Percentiles rank a stretch among this genome's conserved stretches.
These are phyloP conservation scores for Protobothrops flavoviridis DNA, from an alignment of 2,113 vertebrate species.

Conservation along the genomic window DNA sequence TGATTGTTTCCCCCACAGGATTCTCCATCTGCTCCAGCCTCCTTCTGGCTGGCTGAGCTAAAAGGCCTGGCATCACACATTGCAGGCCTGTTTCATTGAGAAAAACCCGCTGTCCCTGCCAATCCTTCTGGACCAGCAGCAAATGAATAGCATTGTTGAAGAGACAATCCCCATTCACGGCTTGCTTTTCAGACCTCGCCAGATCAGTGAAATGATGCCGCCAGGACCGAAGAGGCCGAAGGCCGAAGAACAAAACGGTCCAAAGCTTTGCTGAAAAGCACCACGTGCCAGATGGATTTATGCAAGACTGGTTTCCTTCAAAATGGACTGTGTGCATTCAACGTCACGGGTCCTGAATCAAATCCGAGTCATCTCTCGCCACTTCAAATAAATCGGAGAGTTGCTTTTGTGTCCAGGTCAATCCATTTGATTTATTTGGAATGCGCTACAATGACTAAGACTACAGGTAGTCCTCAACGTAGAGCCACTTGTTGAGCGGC, in stretches of 20 bases:
- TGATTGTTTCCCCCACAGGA: not conserved
- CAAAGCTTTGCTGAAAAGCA: not conserved
- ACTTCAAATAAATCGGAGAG: not conserved
- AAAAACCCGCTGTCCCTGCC: accelerated
- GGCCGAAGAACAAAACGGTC: not conserved
- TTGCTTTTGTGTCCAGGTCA: not conserved
- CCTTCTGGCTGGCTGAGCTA: not conserved
- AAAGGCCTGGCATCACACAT: not conserved
- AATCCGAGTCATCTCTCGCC: not conserved
- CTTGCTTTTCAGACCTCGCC: not conserved
- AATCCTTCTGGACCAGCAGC: not conserved
- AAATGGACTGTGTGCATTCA: not conserved
- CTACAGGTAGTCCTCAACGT: not conserved
- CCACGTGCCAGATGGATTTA: not conserved
- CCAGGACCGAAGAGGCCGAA: not conserved
- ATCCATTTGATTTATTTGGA: not conserved
- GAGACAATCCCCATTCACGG: not conserved
- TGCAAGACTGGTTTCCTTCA: not conserved
- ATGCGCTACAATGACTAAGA: not conserved
- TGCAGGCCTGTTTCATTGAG: constrained; percentile 9
- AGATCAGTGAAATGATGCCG: not conserved
- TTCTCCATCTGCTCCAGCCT: accelerated
- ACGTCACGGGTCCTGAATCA: not conserved
- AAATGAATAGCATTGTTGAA: not conserved
- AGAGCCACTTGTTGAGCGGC: not conserved